Evolutionary conservation across 2,888 invertebrate genomes (phyloP).

Genomic region (Reticulitermes lucifugus): DNA sequence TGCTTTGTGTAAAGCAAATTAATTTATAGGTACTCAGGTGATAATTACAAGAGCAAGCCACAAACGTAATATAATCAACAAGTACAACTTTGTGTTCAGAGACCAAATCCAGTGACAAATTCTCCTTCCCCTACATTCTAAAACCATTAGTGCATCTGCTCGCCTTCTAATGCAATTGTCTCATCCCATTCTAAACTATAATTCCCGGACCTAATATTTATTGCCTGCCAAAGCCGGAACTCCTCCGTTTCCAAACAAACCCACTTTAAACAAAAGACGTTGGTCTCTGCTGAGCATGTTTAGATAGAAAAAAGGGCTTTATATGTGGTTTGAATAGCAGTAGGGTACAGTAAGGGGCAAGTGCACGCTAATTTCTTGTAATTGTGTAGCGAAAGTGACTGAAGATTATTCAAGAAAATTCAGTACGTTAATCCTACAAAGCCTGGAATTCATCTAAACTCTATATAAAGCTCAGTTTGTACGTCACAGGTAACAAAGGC

Average conservation of each 20-base stretch:
- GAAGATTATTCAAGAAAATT: no score
- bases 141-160: background rate
- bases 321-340: no score
- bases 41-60: background rate
- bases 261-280: background rate
- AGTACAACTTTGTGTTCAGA: background rate
- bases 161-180: background rate
- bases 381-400: no score
- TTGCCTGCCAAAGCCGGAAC: background rate
- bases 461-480: no score
- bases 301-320: no score
- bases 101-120: background rate
- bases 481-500: no score
- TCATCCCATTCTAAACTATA: background rate
- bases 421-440: no score
- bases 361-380: no score
- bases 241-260: background rate
- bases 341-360: no score
- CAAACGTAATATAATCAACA: background rate
- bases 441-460: no score
- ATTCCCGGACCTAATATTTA: background rate
- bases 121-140: background rate
- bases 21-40: no score
- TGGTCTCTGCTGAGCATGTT: background rate
- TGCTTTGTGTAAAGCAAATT: no score